These are phyloP conservation scores for Uria aalge DNA, from an alignment of 2,113 vertebrate genomes.

Conservation along the genomic window DNA sequence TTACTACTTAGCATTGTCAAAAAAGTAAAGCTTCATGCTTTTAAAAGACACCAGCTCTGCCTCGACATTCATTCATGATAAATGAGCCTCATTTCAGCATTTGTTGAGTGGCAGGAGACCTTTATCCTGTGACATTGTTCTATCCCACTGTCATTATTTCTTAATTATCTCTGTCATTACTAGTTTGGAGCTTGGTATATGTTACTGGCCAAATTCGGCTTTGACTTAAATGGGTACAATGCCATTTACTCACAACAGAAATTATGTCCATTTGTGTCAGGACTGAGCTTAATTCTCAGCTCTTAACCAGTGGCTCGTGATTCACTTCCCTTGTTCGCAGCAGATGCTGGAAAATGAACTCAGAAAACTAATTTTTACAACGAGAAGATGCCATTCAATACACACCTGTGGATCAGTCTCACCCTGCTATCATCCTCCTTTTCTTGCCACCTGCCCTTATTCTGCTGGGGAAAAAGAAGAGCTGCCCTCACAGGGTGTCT, in stretches of 20 bases:
- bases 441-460: background rate
- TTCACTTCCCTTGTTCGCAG: background rate
- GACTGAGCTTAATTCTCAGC: background rate
- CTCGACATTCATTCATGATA: conserved; percentile 54
- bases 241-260: background rate
- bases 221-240: background rate
- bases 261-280: background rate
- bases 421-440: background rate
- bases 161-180: conserved; percentile 49
- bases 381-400: background rate
- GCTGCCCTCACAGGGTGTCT: background rate
- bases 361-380: background rate
- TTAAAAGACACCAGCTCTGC: conserved; percentile 10
- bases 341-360: background rate
- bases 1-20: background rate
- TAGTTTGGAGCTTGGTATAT: background rate
- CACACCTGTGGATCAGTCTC: background rate
- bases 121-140: conserved; percentile 57
- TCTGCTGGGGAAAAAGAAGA: background rate
- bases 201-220: conserved; percentile 3
- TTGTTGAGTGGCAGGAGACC: conserved; percentile 26
- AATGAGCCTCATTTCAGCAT: conserved; percentile 64
- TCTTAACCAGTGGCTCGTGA: background rate
- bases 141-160: conserved; percentile 60
- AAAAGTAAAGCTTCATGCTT: background rate